These are phyloP conservation scores for Antechinus flavipes DNA, from an alignment of 2,113 vertebrate genomes.

Conservation along the genomic window DNA sequence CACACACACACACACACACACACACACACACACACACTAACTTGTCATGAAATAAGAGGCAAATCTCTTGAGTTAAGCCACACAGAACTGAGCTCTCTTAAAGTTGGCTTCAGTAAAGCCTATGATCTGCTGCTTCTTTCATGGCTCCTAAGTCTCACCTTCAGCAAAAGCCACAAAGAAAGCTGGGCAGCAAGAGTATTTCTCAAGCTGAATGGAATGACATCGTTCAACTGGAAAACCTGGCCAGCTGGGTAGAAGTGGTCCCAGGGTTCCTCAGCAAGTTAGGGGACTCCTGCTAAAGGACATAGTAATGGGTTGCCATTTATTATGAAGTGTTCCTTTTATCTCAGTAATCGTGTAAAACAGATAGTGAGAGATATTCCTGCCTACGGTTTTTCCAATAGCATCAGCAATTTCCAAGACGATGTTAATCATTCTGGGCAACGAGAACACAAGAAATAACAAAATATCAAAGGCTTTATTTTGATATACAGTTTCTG, in stretches of 20 bases:
- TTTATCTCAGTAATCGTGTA: conserved; percentile 78
- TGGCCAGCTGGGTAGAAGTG: conserved; percentile 21
- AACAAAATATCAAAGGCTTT: conserved; percentile 79
- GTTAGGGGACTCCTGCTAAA: conserved; percentile 68
- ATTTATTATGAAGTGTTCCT: conserved; percentile 79
- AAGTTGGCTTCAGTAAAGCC: neutral
- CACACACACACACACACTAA: neutral
- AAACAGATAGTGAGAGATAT: conserved; percentile 73
- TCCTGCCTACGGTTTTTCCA: conserved; percentile 75
- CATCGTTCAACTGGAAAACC: conserved; percentile 51
- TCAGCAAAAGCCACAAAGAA: conserved; percentile 36
- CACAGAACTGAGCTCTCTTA: conserved; percentile 36
- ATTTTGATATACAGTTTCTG: conserved; percentile 76
- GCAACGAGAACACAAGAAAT: conserved; percentile 71
- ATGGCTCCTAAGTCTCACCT: conserved; percentile 28
- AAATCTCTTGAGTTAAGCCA: neutral
- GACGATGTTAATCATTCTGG: conserved; percentile 77
- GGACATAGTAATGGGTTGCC: conserved; percentile 74
- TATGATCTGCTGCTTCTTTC: conserved; percentile 1
- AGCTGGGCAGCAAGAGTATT: conserved; percentile 14
- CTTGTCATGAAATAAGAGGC: neutral
- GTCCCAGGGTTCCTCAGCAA: conserved; percentile 65
- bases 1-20: neutral
- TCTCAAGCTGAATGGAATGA: conserved; percentile 49
- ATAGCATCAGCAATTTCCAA: conserved; percentile 81